Conservation (phyloP, 2,888 invertebrate species). For the Eumerus sabulonum region DNA sequence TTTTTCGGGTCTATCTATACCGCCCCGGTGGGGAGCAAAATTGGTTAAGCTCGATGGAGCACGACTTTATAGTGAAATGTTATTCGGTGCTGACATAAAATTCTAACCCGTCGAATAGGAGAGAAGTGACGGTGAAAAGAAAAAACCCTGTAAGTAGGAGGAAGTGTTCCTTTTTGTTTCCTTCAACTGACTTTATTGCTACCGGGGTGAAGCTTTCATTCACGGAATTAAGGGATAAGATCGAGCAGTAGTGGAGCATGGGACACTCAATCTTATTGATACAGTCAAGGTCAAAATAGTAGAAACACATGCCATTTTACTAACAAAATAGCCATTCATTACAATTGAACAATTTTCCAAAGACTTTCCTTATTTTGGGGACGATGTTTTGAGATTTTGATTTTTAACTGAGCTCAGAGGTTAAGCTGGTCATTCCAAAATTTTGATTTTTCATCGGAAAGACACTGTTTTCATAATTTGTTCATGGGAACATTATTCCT, state of each 20-base stretch:
- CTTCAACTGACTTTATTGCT: too few relatives aligned
- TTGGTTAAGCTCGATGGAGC: slow-evolving; percentile 52
- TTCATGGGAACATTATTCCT: slow-evolving; percentile 2
- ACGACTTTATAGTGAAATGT: slow-evolving; percentile 59
- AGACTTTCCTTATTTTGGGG: background rate
- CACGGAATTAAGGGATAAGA: too few relatives aligned
- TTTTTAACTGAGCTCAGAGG: too few relatives aligned
- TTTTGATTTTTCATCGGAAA: background rate
- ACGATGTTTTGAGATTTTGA: background rate
- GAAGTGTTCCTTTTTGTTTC: too few relatives aligned
- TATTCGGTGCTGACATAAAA: slow-evolving; percentile 52
- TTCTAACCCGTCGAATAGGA: slow-evolving; percentile 49
- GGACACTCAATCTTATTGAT: background rate
- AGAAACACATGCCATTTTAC: too few relatives aligned
- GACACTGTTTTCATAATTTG: slow-evolving; percentile 11
- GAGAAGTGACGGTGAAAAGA: slow-evolving; percentile 18
- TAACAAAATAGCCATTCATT: too few relatives aligned
- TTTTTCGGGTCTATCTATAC: too few relatives aligned
- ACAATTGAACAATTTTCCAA: too few relatives aligned
- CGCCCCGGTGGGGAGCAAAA: slow-evolving; percentile 46
- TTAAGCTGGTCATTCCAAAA: too few relatives aligned
- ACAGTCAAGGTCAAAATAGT: too few relatives aligned
- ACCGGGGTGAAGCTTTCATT: too few relatives aligned
- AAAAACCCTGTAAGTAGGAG: slow-evolving; percentile 31
- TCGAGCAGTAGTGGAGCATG: background rate